Evolutionary conservation across 2,797 vertebrate species (phyloP), one percentile per base, ranked within the genome.

Genomic region (Brachyalestes nurse): DNA sequence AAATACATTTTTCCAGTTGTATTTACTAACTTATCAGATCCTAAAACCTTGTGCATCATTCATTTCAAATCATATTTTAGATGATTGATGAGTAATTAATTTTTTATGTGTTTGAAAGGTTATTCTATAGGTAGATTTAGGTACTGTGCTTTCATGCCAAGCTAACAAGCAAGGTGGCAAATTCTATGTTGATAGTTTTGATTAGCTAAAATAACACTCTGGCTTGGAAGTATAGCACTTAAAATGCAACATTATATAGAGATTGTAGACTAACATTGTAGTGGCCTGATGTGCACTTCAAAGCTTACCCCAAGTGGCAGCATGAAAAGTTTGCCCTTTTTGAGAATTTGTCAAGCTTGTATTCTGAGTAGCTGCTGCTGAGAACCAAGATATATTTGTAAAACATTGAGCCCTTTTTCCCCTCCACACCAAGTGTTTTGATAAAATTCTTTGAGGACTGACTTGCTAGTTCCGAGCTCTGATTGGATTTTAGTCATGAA

Each of bases 381-480:
- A 51, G 69, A 71, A 34, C 69, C 25, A 17, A 34, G 19, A 53
- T 71, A 7, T 19, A 17, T 70, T 38, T 40, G 23, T 19, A 42
- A 42, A 66, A 67, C 6, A 38, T 6, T 42, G 8, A 4, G 2
- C n/a, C 5, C 6, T 66, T 67, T 70, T 51, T 28, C 10, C 14
- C 13, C 21, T 21, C 14, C 12, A 14, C 66, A 23, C 49, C 21
- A 69, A 6, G 17, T 45, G 19, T 69, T 10, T 47, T 47, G 67
- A 25, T 6, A 16, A 49, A 14, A 51, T 25, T 70, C 42, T 23
- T 69, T 69, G 42, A 13, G 23, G 9, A 21, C 40, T 69, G 67
- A 51, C 45, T 49, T 70, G n/a, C 17, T 70, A 16, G 28, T 51
- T 70, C 23, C 42, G 25, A 69, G 49, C 65, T 42, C 65, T 67